These are phyloP conservation scores for Stigmatopora argus DNA, from an alignment of 2,113 vertebrate species.

Conservation along the genomic window DNA sequence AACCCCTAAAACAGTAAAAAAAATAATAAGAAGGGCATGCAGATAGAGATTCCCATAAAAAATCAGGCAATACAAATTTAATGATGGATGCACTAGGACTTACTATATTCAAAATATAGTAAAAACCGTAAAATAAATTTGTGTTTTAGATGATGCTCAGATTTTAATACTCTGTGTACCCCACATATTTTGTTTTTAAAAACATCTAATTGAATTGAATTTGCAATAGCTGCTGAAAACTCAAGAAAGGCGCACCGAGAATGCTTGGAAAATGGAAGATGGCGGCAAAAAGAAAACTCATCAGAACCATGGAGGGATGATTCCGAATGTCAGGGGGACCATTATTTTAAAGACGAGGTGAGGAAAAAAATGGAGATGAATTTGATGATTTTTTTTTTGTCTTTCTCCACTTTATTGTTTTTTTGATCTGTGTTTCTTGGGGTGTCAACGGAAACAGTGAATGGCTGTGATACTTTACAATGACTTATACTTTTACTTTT, in stretches of 20 bases:
- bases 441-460: no score
- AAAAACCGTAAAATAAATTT: background rate
- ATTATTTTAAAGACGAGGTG: slow-evolving; percentile 75
- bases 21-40: no score
- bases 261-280: slow-evolving; percentile 80
- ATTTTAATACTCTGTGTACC: background rate
- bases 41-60: no score
- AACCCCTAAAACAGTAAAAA: no score
- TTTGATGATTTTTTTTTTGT: background rate
- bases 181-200: background rate
- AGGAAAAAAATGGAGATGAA: slow-evolving; percentile 24
- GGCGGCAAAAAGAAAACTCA: slow-evolving; percentile 78
- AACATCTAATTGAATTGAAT: slow-evolving; percentile 1
- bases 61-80: background rate
- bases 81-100: background rate
- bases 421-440: no score
- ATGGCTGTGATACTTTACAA: no score
- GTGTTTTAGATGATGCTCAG: background rate
- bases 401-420: background rate
- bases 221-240: slow-evolving; percentile 65
- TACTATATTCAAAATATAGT: background rate
- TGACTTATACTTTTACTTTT: no score
- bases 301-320: slow-evolving; percentile 79
- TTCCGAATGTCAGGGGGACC: slow-evolving; percentile 77
- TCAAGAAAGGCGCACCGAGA: slow-evolving; percentile 76